These are phyloP conservation scores for Porites australiensis DNA, from an alignment of 64 coral and sea anemone genomes.

Conservation along the genomic window DNA sequence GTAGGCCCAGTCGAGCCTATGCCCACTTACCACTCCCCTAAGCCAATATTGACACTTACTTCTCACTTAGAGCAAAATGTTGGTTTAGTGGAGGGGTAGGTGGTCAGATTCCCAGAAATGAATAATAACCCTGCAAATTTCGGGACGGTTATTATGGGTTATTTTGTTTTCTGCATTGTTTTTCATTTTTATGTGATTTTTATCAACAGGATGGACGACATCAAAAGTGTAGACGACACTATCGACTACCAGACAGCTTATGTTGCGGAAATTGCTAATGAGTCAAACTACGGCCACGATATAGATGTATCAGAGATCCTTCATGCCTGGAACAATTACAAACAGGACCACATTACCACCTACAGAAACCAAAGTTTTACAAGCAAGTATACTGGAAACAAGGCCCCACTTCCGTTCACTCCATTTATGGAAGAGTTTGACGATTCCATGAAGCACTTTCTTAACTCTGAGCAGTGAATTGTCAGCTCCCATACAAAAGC, in stretches of 20 bases:
- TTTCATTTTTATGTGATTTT: not conserved
- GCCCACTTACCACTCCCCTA: too few species aligned
- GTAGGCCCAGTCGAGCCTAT: too few species aligned
- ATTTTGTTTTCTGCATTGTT: too few species aligned
- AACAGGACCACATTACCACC: conserved; percentile 15
- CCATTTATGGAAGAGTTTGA: conserved; percentile 53
- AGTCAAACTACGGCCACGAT: conserved; percentile 15
- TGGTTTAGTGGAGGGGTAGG: too few species aligned
- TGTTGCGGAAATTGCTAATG: conserved; percentile 5
- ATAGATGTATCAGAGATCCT: not conserved
- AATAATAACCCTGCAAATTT: too few species aligned
- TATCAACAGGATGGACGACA: not conserved
- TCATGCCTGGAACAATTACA: conserved; percentile 9
- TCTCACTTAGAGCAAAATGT: too few species aligned
- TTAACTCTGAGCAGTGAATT: not conserved
- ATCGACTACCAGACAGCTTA: conserved; percentile 36
- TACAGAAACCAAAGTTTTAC: conserved; percentile 40
- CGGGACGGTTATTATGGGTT: too few species aligned
- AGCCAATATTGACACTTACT: too few species aligned
- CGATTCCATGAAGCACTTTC: conserved; percentile 17
- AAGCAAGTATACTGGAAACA: conserved; percentile 41
- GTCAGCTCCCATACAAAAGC: too few species aligned
- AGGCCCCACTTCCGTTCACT: not conserved
- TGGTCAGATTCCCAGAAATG: too few species aligned
- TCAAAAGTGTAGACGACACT: not conserved